Base-by-base conservation (phyloP, 2,888 invertebrate species). In the Pseudococcus jackbeardsleyi region DNA sequence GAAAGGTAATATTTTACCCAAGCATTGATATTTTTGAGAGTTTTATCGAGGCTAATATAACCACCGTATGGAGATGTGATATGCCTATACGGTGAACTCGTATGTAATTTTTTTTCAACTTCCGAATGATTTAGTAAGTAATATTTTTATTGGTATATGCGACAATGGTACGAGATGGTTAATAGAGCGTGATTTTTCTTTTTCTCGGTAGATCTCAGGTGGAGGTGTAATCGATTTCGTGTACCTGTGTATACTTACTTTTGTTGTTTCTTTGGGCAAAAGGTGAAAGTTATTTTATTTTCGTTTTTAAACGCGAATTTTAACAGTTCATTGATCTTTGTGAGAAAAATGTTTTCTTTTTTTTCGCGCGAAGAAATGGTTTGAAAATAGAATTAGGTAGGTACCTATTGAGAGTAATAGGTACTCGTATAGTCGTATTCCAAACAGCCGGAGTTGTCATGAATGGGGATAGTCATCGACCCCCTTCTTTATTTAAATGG, bases 1-100 rank as follows among this genome's bases (percentile, higher is more conserved):
- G 77, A 77, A 77, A 77, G 77, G 39, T 39, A 39, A 77, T 77
- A 77, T 77, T 77, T 77, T 77, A 77, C 77, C 33, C 39, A 15
- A 15, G 77, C 77, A 77, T 33, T 77, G 77, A 42, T 77, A 39
- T 77, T 77, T 77, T 77, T 39, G 33, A 77, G 77, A 77, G 8
- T 19, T 77, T 77, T 77, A 77, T 77, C 9, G n/a, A 39, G 15
- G 15, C 33, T 39, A 42, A 77, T 77, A 77, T 39, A 77, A 33
- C 39, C 39, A 5, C n/a, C 12, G 15, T 50, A 50, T 50, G 48
- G 8, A 50, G 15, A 50, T 15, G 48, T 12, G 15, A 33, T n/a
- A n/a, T 12, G 6, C 11, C 11, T 64, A 2, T 64, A 7, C 22
- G 19, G 5, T 7, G 72, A 9, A 39, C 64, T 22, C 22, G 22